Conservation (phyloP, 2,888 invertebrate genomes). For the Lasioglossum malachurum region DNA sequence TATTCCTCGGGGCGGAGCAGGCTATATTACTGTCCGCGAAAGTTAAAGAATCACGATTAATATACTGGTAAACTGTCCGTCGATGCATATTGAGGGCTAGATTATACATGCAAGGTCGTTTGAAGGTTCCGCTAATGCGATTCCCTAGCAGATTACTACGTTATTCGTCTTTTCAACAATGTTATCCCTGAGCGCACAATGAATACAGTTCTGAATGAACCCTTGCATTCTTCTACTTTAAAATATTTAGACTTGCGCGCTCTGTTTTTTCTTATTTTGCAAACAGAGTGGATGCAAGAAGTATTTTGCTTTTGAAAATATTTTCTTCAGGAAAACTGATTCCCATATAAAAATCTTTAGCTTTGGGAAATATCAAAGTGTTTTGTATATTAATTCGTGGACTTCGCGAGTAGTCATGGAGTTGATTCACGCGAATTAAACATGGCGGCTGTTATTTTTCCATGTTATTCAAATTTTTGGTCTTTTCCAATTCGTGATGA, state of each 20-base stretch:
- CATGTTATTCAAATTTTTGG: too few species aligned
- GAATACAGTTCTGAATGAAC: not conserved
- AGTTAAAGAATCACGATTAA: not conserved
- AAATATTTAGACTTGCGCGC: not conserved
- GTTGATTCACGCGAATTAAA: not conserved
- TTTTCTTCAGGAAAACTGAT: not conserved
- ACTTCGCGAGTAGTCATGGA: not conserved
- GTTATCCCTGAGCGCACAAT: not conserved
- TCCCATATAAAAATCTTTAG: not conserved
- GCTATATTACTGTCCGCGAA: not conserved
- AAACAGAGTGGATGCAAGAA: not conserved
- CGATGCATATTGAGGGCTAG: not conserved
- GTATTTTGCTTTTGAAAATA: not conserved
- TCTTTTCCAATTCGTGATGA: not conserved
- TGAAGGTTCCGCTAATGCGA: not conserved
- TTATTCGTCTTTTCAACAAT: not conserved
- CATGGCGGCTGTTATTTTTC: not conserved
- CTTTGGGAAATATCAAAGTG: not conserved
- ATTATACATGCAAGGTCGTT: not conserved
- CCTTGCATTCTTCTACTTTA: not conserved
- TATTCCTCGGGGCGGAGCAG: not conserved
- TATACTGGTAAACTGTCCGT: conserved; percentile 1
- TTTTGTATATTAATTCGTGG: too few species aligned
- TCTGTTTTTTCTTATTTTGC: not conserved
- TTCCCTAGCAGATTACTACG: not conserved